These are phyloP conservation scores for Ctenicera cuprea DNA, from an alignment of 2,888 invertebrate species.

Conservation along the genomic window DNA sequence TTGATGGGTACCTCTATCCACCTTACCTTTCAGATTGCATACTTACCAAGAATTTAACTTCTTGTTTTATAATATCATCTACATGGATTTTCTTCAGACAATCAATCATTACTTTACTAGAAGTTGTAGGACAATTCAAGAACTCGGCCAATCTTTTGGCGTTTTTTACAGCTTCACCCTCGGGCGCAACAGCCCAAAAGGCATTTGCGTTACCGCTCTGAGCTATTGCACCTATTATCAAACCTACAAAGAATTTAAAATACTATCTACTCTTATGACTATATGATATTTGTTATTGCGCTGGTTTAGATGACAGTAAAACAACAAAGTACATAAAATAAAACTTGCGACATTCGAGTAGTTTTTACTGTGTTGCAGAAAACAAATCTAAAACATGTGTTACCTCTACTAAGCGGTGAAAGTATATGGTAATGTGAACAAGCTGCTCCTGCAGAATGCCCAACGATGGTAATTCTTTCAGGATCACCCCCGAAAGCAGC, in stretches of 20 bases:
- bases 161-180: slow-evolving; percentile 76
- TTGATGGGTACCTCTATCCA: too few relatives aligned
- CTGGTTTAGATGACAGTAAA: too few relatives aligned
- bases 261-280: too few relatives aligned
- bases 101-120: slow-evolving; percentile 73
- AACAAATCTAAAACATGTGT: background rate
- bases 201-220: slow-evolving; percentile 83
- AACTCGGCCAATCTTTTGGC: slow-evolving; percentile 78
- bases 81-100: slow-evolving; percentile 80
- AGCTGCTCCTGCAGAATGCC: slow-evolving; percentile 71
- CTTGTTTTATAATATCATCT: slow-evolving; percentile 75
- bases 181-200: slow-evolving; percentile 67
- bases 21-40: too few relatives aligned
- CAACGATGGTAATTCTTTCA: slow-evolving; percentile 68
- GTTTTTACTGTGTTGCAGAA: background rate
- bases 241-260: slow-evolving; percentile 25
- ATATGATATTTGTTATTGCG: too few relatives aligned
- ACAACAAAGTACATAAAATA: too few relatives aligned
- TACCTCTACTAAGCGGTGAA: slow-evolving; percentile 70
- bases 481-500: slow-evolving; percentile 70
- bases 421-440: slow-evolving; percentile 71
- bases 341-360: too few relatives aligned
- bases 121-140: slow-evolving; percentile 77
- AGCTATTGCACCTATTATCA: slow-evolving; percentile 77
- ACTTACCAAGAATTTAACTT: slow-evolving; percentile 31